Base-by-base conservation (phyloP, 2,888 invertebrate species). In the Hofmannophila pseudospretella region DNA sequence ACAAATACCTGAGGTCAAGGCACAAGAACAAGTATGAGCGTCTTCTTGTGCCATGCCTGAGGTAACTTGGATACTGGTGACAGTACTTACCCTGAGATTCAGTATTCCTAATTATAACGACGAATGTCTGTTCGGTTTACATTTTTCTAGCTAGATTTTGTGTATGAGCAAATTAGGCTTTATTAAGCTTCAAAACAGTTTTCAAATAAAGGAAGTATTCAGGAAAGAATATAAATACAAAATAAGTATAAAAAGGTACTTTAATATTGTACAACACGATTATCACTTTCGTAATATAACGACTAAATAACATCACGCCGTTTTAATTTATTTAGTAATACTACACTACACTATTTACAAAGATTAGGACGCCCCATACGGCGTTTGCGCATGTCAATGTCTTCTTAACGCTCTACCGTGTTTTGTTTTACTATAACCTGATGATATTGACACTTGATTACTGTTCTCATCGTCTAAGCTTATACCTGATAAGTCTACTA, bases 341-440 rank as follows among this genome's bases (percentile, higher is more conserved):
- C 77, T 84, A 81, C 51, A 56, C 81, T 84, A 82, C 54, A 72
- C 73, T 85, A 85, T 86, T 84, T 85, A 85, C 84, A 86, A 67
- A 59, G 49, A 59, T 55, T 61, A 53, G 45, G 47, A 53, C 45
- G 65, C 76, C 77, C 67, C 8, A 48, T 48, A 41, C 44, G 62
- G 65, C 71, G 43, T 27, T 32, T 46, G 45, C 51, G 32, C 45
- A 51, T 57, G 51, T 79, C 54, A 81, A 63, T 77, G 73, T 71
- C 72, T 72, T 64, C 79, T 69, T 58, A 87, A 52, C 47, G 80
- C 69, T 69, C 88, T 75, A 49, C 88, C 88, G 22, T 66, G 75
- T 71, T 88, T 88, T 46, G 85, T 87, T 85, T 86, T 85, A 67
- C 88, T 88, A 59, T 88, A 88, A 25, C 88, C 82, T 38, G 88